Evolutionary conservation across 1,140 invertebrate species (phyloP).

Genomic region (Drosophila kikkawai): DNA sequence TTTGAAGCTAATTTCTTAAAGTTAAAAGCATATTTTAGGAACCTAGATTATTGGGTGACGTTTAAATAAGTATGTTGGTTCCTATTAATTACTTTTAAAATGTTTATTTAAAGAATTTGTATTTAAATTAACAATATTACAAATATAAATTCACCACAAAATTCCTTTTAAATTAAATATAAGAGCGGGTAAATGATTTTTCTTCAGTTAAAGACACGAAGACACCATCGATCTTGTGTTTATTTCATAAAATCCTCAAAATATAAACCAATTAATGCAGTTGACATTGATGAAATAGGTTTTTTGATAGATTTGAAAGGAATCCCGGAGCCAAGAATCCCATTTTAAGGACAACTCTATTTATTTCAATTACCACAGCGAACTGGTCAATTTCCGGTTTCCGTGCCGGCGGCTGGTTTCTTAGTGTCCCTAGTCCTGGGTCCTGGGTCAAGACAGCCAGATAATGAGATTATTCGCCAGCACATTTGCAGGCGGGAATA

Average conservation of each 20-base stretch:
- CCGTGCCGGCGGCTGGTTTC: conserved; percentile 14
- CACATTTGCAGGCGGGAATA: conserved; percentile 49
- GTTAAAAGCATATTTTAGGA: background rate
- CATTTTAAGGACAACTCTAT: conserved; percentile 34
- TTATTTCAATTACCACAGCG: conserved; percentile 46
- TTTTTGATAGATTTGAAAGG: conserved; percentile 34
- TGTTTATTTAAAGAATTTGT: background rate
- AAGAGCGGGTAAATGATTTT: background rate
- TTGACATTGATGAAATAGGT: conserved; percentile 21
- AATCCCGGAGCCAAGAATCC: background rate
- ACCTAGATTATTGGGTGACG: background rate
- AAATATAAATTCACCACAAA: background rate
- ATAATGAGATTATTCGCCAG: conserved; percentile 52
- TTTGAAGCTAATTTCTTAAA: background rate
- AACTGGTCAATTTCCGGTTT: conserved; percentile 49
- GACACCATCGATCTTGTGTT: background rate
- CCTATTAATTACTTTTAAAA: background rate
- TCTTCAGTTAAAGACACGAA: background rate
- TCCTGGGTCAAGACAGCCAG: conserved; percentile 35
- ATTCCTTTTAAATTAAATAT: background rate
- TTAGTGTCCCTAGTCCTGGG: conserved; percentile 2
- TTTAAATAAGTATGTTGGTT: too few relatives aligned
- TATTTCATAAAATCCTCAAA: background rate
- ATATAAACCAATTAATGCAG: conserved; percentile 14
- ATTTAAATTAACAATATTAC: too few relatives aligned